Percentiles rank a stretch among this genome's conserved stretches.
Conservation (phyloP, 2,113 vertebrate species). For the Oxygymnocypris stewartii region DNA sequence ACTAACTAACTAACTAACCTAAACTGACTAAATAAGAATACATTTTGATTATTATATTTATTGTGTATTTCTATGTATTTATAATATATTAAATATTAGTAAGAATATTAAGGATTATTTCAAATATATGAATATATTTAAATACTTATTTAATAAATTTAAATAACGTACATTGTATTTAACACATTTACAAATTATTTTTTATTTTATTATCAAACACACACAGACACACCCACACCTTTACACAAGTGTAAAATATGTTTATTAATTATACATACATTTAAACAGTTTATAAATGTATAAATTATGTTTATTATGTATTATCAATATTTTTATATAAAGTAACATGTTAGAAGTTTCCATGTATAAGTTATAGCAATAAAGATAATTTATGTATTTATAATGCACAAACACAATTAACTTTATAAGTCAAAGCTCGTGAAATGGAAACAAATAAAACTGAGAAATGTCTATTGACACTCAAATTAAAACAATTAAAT, state of each 20-base stretch:
- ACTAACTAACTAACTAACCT: neutral
- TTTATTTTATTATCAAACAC: neutral
- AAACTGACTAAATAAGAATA: neutral
- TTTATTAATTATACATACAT: no score
- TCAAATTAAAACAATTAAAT: neutral
- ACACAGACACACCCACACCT: neutral
- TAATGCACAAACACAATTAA: neutral
- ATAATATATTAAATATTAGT: no score
- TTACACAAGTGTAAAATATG: no score
- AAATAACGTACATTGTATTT: no score
- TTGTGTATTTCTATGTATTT: neutral
- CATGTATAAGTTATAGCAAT: neutral
- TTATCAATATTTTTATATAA: neutral
- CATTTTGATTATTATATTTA: neutral
- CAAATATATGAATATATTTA: neutral
- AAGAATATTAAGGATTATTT: neutral
- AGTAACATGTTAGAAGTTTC: neutral
- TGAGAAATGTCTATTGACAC: no score
- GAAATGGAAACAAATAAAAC: neutral
- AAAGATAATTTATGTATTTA: neutral
- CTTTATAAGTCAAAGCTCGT: neutral
- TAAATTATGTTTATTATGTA: neutral
- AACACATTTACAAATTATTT: no score
- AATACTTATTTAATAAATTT: no score
- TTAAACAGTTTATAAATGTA: neutral